These are phyloP conservation scores for Eurystomus glaucurus DNA, from an alignment of 2,797 vertebrate genomes.

Conservation along the genomic window DNA sequence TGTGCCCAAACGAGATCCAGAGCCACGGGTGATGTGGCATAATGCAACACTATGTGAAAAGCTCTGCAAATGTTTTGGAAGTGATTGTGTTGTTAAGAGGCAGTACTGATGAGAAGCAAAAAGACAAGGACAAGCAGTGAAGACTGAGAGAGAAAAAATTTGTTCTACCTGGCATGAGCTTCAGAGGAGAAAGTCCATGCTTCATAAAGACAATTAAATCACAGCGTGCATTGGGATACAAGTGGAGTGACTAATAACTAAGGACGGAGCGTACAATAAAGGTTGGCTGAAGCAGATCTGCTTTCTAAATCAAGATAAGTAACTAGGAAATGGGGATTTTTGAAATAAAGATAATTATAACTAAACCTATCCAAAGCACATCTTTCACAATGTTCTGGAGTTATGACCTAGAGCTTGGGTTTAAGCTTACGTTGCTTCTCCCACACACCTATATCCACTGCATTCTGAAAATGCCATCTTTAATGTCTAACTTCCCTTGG, in stretches of 20 bases:
- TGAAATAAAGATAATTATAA: not conserved
- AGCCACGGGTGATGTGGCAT: not conserved
- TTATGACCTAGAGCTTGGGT: not conserved
- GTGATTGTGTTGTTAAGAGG: not conserved
- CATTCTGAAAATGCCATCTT: not conserved
- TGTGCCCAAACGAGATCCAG: not conserved
- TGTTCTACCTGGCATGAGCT: not conserved
- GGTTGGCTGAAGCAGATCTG: not conserved
- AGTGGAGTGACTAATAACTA: not conserved
- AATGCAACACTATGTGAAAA: not conserved
- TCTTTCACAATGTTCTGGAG: not conserved
- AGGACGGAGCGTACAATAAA: not conserved
- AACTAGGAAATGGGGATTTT: not conserved
- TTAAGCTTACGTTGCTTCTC: not conserved
- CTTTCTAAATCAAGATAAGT: conserved; percentile 9
- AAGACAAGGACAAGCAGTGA: not conserved
- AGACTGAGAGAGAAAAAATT: not conserved
- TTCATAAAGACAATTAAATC: conserved; percentile 7
- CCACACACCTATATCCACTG: not conserved
- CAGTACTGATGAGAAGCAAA: not conserved
- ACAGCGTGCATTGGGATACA: not conserved
- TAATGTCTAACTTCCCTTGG: not conserved
- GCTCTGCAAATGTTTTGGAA: not conserved
- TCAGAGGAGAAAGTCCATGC: not conserved
- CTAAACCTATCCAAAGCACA: not conserved